Evolutionary conservation across 2,113 vertebrate genomes (phyloP).

Genomic region (Potamarius usumacintae): DNA sequence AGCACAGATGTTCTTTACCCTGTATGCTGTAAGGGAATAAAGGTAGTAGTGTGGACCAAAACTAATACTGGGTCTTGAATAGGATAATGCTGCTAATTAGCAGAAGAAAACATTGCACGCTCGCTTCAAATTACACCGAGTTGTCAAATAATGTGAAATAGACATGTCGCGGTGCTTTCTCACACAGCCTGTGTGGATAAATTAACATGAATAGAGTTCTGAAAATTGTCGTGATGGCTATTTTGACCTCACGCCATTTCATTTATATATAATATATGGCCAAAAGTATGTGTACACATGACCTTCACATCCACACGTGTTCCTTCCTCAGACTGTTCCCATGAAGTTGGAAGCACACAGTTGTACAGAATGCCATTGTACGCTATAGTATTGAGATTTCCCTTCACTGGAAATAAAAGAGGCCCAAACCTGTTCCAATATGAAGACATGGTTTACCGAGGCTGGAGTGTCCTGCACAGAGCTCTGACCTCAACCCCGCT

Average conservation of each 20-base stretch:
- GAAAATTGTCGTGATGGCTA: background rate
- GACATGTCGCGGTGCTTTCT: background rate
- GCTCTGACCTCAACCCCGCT: too few species aligned
- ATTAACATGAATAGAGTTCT: background rate
- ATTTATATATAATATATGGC: background rate
- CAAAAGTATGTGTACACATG: background rate
- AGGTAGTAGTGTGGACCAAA: background rate
- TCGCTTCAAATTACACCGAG: background rate
- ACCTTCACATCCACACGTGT: background rate
- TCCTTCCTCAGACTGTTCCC: background rate
- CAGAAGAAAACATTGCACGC: background rate
- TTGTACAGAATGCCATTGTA: background rate
- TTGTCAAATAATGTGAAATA: background rate
- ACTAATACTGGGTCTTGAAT: background rate
- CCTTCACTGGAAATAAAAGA: background rate
- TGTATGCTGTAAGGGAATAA: background rate
- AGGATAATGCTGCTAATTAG: background rate
- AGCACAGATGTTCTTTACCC: background rate
- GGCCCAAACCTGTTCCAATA: background rate
- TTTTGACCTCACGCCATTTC: background rate
- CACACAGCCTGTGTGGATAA: background rate
- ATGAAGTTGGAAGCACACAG: background rate
- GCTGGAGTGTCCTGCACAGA: too few species aligned
- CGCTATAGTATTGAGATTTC: background rate
- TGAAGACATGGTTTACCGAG: background rate